A percentile compares a stretch with the other conserved stretches of the same genome.
Conservation (phyloP, 2,797 vertebrate genomes). For the Perdix hodgsoniae region DNA sequence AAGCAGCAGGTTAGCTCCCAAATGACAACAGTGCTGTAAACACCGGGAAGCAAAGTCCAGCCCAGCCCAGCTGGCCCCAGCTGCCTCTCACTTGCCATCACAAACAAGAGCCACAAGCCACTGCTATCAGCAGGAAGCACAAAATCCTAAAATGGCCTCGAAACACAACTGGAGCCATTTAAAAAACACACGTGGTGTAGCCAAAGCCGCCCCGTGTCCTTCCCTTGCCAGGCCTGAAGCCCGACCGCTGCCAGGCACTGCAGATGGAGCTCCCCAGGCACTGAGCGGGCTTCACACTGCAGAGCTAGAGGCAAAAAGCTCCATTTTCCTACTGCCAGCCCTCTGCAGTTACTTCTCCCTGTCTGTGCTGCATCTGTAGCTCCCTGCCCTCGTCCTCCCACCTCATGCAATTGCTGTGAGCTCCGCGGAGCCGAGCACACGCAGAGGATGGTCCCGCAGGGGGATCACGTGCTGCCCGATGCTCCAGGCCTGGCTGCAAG, state of each 20-base stretch:
- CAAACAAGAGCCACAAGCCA: not conserved
- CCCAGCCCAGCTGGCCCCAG: not conserved
- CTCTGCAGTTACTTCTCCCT: not conserved
- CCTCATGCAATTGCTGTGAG: not conserved
- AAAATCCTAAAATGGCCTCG: not conserved
- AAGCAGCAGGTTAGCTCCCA: not conserved
- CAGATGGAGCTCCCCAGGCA: too few species aligned
- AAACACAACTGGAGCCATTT: not conserved
- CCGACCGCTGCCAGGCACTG: not conserved
- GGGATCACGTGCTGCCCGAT: rapidly evolving
- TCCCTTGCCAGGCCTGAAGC: not conserved
- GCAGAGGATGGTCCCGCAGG: not conserved
- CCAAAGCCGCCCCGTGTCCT: rapidly evolving
- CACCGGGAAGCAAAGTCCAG: not conserved
- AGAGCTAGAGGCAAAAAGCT: not conserved
- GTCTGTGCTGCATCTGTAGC: rapidly evolving
- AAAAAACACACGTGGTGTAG: not conserved
- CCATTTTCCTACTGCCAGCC: rapidly evolving
- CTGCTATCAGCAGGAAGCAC: not conserved
- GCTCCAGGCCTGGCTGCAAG: not conserved
- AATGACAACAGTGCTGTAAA: not conserved
- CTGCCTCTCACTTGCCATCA: not conserved
- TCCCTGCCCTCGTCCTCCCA: not conserved
- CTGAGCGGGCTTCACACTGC: rapidly evolving
- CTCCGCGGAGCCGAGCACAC: not conserved